Base-by-base conservation (phyloP, 1,140 invertebrate genomes). In the Zaprionus taronus region DNA sequence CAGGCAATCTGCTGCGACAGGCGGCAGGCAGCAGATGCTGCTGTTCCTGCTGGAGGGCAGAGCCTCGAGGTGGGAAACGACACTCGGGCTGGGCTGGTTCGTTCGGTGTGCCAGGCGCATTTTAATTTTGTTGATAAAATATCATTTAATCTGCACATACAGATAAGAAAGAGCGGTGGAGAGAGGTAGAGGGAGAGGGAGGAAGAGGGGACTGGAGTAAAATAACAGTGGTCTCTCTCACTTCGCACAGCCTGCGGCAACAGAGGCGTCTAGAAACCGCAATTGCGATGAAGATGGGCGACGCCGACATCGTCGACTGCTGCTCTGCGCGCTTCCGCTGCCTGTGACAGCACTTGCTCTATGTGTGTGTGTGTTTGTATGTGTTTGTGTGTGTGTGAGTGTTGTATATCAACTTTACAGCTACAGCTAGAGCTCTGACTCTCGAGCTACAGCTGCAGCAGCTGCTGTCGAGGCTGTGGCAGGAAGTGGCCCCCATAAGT, bases 71-170 rank as follows among this genome's bases (percentile, higher is more conserved):
- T 47, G 51, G 53, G 2, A 24, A 56, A 22, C 22, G 41, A 47
- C 41, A 47, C 41, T 47, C 2, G 41, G 12, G 12, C 14, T 15
- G 36, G 36, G 36, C 14, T 38, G 14, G 41, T 7, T 17, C 7
- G 41, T n/a, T 47, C 6, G n/a, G 5, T 31, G 24, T 17, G 53
- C 53, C 61, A 72, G 56, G 66, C 57, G 77, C 83, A 86, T 86
- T 86, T 86, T 82, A 86, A 86, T 86, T 82, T 86, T 78, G 78
- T 78, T 83, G 84, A 81, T 89, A 89, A 89, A 89, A 89, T 83
- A 76, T 70, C 75, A 83, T 84, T 82, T 89, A 84, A 89, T 89
- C 81, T 84, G 66, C 61, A 68, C 64, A 56, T 67, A 62, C 68
- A 72, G 60, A 68, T 72, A 57, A 66, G 67, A 72, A 41, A 41